phyloP scores from a whole-genome alignment of 2,888 invertebrate species.

The Dioctria linearis region DNA sequence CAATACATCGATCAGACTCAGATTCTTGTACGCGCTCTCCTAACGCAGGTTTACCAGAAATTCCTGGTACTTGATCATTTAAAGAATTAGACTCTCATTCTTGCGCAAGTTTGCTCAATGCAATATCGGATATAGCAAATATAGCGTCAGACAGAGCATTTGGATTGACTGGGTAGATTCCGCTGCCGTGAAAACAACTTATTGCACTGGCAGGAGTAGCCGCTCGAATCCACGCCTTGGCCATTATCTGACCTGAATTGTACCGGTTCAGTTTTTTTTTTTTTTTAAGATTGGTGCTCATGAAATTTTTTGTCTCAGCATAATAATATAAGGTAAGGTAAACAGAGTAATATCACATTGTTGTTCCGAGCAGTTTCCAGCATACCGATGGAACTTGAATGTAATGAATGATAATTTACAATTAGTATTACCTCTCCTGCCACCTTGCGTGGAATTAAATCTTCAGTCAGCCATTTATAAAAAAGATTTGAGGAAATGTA shows the following conservation, averaged over 20 bases:
- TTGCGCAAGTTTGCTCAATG: not conserved
- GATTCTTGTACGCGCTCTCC: conserved; percentile 8
- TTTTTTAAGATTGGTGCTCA: conserved; percentile 7
- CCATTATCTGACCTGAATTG: conserved; percentile 13
- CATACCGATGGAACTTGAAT: no score
- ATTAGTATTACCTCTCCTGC: no score
- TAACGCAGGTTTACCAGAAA: conserved; percentile 5
- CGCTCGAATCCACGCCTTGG: conserved; percentile 14
- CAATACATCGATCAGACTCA: not conserved
- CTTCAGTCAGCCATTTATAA: no score
- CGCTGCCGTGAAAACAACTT: conserved; percentile 11
- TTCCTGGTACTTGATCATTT: conserved; percentile 11
- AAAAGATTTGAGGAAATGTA: no score
- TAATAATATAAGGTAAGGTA: not conserved
- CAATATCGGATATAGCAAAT: conserved; percentile 3
- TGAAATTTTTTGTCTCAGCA: not conserved
- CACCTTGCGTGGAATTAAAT: no score
- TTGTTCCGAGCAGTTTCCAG: no score
- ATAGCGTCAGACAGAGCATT: conserved; percentile 1
- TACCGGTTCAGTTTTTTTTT: conserved; percentile 25
- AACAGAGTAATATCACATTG: no score
- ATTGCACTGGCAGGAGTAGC: conserved; percentile 30
- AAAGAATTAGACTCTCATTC: not conserved
- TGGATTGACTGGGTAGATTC: conserved; percentile 36
- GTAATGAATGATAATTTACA: no score